Conservation (phyloP, 30 jellyfish, hydroid and myxozoan genomes). For the Catostylus mosaicus region DNA sequence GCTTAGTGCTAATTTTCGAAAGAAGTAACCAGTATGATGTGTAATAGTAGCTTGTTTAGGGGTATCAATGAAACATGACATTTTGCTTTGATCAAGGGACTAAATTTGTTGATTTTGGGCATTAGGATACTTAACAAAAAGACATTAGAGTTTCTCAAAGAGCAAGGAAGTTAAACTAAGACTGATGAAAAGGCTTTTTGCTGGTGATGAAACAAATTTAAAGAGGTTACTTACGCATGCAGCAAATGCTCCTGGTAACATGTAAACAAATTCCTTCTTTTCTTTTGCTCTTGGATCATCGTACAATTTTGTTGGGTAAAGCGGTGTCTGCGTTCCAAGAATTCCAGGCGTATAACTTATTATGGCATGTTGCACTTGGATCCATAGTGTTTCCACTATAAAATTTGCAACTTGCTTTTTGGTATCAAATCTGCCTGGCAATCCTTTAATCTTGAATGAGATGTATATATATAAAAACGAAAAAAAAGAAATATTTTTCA, state of each 20-base stretch:
- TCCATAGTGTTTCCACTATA: constrained; percentile 71
- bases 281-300: constrained; percentile 37
- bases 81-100: too few relatives aligned
- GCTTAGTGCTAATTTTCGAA: too few relatives aligned
- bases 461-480: too few relatives aligned
- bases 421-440: constrained; percentile 60
- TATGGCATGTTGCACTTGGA: constrained; percentile 75
- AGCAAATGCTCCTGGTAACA: constrained; percentile 54
- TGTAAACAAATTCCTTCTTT: constrained; percentile 23
- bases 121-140: too few relatives aligned
- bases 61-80: too few relatives aligned
- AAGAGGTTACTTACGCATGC: not conserved
- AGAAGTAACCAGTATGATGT: too few relatives aligned
- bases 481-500: not conserved
- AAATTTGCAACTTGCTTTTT: constrained; percentile 43
- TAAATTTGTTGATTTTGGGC: too few relatives aligned
- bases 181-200: too few relatives aligned
- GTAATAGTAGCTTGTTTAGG: too few relatives aligned
- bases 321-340: constrained; percentile 53
- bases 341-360: constrained; percentile 64
- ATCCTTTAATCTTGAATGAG: constrained; percentile 76
- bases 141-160: too few relatives aligned
- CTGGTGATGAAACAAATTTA: too few relatives aligned
- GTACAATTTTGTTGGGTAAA: constrained; percentile 70
- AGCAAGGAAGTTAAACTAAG: too few relatives aligned